Evolutionary conservation across 2,113 vertebrate species (phyloP).

Genomic region (Menura novaehollandiae): DNA sequence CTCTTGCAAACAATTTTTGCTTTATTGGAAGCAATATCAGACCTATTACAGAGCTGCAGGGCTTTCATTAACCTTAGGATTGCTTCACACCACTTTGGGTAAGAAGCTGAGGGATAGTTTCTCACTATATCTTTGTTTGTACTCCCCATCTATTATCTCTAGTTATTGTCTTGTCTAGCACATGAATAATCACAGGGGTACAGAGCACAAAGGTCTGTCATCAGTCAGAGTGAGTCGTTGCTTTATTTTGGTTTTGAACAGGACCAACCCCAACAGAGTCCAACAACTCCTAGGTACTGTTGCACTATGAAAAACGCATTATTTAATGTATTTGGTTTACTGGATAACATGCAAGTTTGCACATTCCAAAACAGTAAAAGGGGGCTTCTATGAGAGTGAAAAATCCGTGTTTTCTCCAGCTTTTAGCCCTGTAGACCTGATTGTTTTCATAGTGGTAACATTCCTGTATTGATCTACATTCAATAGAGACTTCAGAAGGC

Average conservation of each 20-base stretch:
- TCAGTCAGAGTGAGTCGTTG: too few relatives aligned
- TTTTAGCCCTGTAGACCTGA: background rate
- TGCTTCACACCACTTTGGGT: background rate
- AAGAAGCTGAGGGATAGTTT: background rate
- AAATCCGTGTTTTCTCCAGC: background rate
- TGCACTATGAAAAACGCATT: background rate
- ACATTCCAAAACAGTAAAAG: background rate
- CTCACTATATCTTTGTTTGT: background rate
- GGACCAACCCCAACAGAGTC: background rate
- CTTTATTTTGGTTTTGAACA: background rate
- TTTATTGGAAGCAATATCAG: conserved; percentile 3
- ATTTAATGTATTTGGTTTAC: background rate
- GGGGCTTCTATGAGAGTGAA: background rate
- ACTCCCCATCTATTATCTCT: background rate
- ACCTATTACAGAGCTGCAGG: background rate
- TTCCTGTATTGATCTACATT: background rate
- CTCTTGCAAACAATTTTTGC: conserved; percentile 23
- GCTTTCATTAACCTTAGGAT: background rate
- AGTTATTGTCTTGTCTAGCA: background rate
- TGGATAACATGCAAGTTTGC: background rate
- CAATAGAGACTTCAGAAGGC: background rate
- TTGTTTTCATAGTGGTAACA: background rate
- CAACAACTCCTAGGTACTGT: background rate
- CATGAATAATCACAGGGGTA: background rate
- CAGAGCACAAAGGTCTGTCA: background rate